Conservation (phyloP, 2,888 invertebrate genomes). For the Lamellibrachia columna region DNA sequence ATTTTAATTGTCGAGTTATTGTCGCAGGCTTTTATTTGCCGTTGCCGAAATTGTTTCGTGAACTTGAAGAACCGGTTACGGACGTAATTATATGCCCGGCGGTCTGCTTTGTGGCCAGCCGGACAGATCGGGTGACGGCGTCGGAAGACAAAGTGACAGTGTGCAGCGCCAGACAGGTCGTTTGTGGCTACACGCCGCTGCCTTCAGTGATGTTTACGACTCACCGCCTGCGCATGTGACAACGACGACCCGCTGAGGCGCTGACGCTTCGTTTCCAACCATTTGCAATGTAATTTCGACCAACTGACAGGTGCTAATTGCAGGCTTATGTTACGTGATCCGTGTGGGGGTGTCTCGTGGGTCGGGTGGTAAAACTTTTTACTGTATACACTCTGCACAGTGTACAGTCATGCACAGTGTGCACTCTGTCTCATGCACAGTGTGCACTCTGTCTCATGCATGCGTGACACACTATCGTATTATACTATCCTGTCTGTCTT, state of each 20-base stretch:
- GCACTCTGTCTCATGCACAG: neutral
- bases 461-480: neutral
- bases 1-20: neutral
- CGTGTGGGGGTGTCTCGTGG: neutral
- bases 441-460: neutral
- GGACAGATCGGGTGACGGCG: neutral
- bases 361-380: neutral
- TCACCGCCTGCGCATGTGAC: neutral
- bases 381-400: neutral
- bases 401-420: neutral
- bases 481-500: neutral
- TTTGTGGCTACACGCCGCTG: neutral
- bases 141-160: neutral
- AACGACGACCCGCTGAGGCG: neutral
- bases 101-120: neutral
- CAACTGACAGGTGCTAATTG: neutral
- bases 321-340: neutral
- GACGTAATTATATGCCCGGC: neutral
- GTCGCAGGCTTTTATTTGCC: neutral
- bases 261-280: neutral
- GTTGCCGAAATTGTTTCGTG: neutral
- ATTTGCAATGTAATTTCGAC: neutral
- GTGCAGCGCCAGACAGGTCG: too few relatives aligned
- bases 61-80: neutral
- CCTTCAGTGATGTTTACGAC: neutral